Base-by-base conservation (phyloP, 2,113 vertebrate species). In the Neodontobutis hainanensis region DNA sequence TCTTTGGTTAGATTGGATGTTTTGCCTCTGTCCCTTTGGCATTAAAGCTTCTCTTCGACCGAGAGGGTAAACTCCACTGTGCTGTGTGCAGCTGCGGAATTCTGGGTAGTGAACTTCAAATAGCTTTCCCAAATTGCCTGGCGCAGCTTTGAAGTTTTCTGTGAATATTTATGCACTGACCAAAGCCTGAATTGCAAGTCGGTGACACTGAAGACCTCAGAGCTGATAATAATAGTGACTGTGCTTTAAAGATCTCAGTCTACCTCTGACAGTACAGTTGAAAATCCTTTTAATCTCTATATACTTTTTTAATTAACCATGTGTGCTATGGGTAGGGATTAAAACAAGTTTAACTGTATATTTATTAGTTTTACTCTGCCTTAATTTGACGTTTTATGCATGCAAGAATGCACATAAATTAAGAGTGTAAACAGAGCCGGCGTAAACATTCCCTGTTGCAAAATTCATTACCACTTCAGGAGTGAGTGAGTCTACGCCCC, bases 401-500 rank as follows among this genome's bases (percentile, higher is more conserved):
- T 78, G 78, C 74, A 79, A 65, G 53, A 74, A 77, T 63, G 78
- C 86, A 81, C 80, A 86, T 83, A 85, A 84, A 89, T 90, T 89
- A 88, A 65, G 14, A 35, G 65, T 44, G 83, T 87, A 89, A 89
- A 90, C 77, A 87, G 68, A 85, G 63, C 53, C n/a, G 43, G 78
- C 48, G 65, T 79, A 73, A 89, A 89, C 80, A 86, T 70, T 80
- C 84, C 73, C 77, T 72, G 77, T 78, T 68, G 67, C 68, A 71
- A 85, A 86, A 81, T 77, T 85, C 85, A 86, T 91, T 88, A 89
- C 86, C 87, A 84, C 82, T 81, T 78, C 75, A 75, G 80, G 74
- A 84, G 64, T 14, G 74, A 68, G 75, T 52, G 78, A 79, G 75
- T 76, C 77, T 75, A 56, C 35, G 35, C 84, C 76, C 73, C 74